Conservation (phyloP, 2,797 vertebrate species). For the Platyrinchus mystaceus region DNA sequence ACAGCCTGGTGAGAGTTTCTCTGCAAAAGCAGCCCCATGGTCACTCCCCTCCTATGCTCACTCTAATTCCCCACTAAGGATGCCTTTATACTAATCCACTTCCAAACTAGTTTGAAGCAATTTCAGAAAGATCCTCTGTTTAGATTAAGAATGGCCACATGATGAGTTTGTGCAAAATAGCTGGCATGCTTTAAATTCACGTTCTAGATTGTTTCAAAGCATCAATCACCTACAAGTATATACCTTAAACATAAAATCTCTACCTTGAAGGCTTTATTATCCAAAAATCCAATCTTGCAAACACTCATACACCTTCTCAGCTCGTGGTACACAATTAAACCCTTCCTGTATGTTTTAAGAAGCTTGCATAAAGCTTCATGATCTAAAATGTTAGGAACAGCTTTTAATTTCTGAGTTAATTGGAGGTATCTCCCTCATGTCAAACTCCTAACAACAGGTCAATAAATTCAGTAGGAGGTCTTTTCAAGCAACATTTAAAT, state of each 20-base stretch:
- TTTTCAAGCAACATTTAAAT: constrained; percentile 26
- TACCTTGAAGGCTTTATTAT: neutral
- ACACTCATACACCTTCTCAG: neutral
- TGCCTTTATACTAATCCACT: neutral
- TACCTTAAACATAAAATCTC: neutral
- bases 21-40: neutral
- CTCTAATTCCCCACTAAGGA: neutral
- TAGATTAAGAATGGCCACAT: neutral
- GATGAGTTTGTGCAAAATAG: neutral
- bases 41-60: neutral
- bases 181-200: neutral
- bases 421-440: neutral
- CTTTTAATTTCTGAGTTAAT: constrained; percentile 35
- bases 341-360: neutral
- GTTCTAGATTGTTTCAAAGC: neutral
- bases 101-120: neutral
- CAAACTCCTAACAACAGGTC: constrained; percentile 16
- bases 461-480: constrained; percentile 25
- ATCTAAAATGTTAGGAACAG: neutral
- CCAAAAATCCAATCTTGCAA: neutral
- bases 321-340: neutral
- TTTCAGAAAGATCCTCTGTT: neutral
- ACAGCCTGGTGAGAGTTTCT: neutral
- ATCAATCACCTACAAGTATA: neutral
- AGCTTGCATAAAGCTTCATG: neutral